A percentile compares a stretch with the other conserved stretches of the same genome.
These are phyloP conservation scores for Orycteropus afer DNA, from an alignment of 2,113 vertebrate species.

Conservation along the genomic window DNA sequence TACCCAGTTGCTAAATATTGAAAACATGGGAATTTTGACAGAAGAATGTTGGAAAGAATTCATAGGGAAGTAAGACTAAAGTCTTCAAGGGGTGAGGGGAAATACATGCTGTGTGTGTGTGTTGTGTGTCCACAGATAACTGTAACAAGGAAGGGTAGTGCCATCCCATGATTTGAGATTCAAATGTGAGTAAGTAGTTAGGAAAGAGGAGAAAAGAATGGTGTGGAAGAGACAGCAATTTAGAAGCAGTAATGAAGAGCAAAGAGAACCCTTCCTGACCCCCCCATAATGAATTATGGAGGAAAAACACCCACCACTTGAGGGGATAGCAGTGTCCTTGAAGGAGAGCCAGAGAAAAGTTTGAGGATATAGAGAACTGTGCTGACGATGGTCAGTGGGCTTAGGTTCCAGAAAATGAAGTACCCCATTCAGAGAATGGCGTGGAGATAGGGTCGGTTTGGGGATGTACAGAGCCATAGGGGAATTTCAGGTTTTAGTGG, in stretches of 20 bases:
- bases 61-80: background rate
- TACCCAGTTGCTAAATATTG: background rate
- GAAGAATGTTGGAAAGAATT: background rate
- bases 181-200: background rate
- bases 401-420: background rate
- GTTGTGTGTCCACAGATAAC: background rate
- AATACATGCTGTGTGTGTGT: background rate
- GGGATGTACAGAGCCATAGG: background rate
- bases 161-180: background rate
- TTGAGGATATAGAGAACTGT: background rate
- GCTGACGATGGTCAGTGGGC: background rate
- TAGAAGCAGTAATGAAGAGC: background rate
- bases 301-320: background rate
- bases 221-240: background rate
- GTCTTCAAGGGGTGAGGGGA: background rate
- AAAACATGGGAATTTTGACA: slow-evolving; percentile 5
- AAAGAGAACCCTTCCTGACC: background rate
- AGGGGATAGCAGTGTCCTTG: background rate
- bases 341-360: background rate
- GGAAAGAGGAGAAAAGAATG: slow-evolving; percentile 11
- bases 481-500: background rate
- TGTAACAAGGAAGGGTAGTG: too few relatives aligned
- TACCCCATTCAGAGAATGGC: background rate
- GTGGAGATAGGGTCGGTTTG: too few relatives aligned
- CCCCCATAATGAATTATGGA: too few relatives aligned